These are phyloP conservation scores for Torymus tubicola DNA, from an alignment of 2,888 invertebrate genomes.

Conservation along the genomic window DNA sequence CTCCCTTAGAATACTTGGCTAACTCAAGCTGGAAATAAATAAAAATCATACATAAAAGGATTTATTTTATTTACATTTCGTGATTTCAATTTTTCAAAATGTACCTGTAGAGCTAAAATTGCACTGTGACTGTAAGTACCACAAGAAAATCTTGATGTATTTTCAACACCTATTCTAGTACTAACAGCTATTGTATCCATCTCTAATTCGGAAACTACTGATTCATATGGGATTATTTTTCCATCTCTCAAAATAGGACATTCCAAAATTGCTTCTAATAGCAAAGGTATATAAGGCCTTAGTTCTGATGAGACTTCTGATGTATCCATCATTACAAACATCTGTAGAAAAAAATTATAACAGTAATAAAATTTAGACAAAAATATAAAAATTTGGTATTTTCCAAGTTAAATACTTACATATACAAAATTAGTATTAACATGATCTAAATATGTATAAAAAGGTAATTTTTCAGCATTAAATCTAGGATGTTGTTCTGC, in stretches of 20 bases:
- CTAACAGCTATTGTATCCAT: conserved; percentile 83
- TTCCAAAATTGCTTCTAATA: conserved; percentile 86
- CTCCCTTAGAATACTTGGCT: conserved; percentile 84
- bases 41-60: neutral
- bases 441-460: conserved; percentile 87
- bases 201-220: conserved; percentile 88
- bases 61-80: too few relatives aligned
- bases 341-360: conserved; percentile 77
- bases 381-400: neutral
- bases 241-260: conserved; percentile 83
- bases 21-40: conserved; percentile 82
- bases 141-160: conserved; percentile 80
- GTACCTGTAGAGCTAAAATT: conserved; percentile 83
- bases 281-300: conserved; percentile 86
- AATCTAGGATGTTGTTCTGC: conserved; percentile 78
- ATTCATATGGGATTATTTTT: conserved; percentile 81
- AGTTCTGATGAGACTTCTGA: conserved; percentile 79
- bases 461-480: conserved; percentile 82
- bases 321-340: conserved; percentile 86
- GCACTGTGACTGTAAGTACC: conserved; percentile 85
- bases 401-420: conserved; percentile 78
- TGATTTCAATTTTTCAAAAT: neutral
- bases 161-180: conserved; percentile 83
- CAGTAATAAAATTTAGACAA: neutral
- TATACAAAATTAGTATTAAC: conserved; percentile 90